Conservation (phyloP, 2,797 vertebrate species). For the Sebastes matsubarae region DNA sequence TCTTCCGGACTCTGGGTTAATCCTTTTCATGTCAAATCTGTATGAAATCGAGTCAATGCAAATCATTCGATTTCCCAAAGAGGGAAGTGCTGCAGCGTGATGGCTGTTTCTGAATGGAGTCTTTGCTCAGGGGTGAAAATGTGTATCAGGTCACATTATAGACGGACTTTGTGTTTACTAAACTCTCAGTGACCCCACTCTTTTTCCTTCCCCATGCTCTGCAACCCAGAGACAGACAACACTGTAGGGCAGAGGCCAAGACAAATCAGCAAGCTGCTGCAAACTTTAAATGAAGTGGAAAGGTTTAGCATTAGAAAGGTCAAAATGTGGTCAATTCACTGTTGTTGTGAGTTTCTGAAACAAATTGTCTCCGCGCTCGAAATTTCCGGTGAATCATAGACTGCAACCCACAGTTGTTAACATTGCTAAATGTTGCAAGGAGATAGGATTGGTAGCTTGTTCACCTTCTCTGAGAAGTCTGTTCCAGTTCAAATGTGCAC, state of each 20-base stretch:
- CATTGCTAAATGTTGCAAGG: background rate
- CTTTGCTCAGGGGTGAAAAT: conserved; percentile 55
- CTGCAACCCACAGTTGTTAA: background rate
- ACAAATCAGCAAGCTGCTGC: conserved; percentile 19
- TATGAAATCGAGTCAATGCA: conserved; percentile 32
- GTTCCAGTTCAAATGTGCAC: background rate
- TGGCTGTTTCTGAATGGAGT: conserved; percentile 43
- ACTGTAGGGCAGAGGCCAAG: conserved; percentile 28
- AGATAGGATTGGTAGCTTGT: background rate
- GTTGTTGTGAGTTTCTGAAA: conserved; percentile 15
- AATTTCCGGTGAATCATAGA: background rate
- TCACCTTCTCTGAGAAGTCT: background rate
- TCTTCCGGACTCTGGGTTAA: conserved; percentile 12
- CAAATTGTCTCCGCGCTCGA: background rate
- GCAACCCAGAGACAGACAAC: conserved; percentile 35
- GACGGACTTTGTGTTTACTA: conserved; percentile 65
- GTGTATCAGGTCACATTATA: conserved; percentile 59
- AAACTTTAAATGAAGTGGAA: conserved; percentile 29
- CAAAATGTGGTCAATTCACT: conserved; percentile 34
- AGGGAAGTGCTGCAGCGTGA: conserved; percentile 45
- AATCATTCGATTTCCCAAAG: conserved; percentile 31
- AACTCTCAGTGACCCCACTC: conserved; percentile 70
- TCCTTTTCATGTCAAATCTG: conserved; percentile 35
- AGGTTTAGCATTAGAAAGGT: conserved; percentile 53
- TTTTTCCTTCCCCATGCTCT: conserved; percentile 52